Conservation (phyloP, 2,797 vertebrate species). For the Pelobates cultripes region DNA sequence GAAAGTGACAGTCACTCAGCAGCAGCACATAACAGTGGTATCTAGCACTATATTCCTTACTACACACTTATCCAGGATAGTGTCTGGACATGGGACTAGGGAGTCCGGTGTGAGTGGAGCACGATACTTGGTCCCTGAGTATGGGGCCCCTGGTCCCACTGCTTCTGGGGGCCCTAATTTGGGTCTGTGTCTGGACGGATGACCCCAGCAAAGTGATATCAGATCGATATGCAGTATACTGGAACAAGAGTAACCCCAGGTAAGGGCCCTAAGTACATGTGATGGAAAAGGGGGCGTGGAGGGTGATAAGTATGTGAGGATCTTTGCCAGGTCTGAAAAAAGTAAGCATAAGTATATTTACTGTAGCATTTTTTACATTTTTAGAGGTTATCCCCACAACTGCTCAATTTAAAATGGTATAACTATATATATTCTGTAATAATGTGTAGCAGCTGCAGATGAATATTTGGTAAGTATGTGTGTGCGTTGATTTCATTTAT, state of each 20-base stretch:
- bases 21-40: conserved; percentile 7
- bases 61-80: conserved; percentile 33
- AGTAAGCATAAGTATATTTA: too few species aligned
- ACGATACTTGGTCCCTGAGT: conserved; percentile 23
- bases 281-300: not conserved
- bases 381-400: too few species aligned
- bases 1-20: conserved; percentile 17
- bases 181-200: conserved; percentile 81
- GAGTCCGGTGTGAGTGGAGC: conserved; percentile 46
- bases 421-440: too few species aligned
- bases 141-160: conserved; percentile 70
- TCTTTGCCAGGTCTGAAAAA: too few species aligned
- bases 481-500: not conserved
- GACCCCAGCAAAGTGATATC: conserved; percentile 84
- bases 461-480: conserved; percentile 5
- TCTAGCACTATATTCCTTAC: not conserved
- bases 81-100: conserved; percentile 39
- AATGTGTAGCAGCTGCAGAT: not conserved
- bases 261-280: conserved; percentile 59
- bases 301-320: not conserved
- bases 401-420: too few species aligned
- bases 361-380: too few species aligned
- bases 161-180: conserved; percentile 77
- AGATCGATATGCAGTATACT: conserved; percentile 90
- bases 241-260: conserved; percentile 95